Conservation (phyloP, 2,888 invertebrate genomes). For the Drosophila mettleri region DNA sequence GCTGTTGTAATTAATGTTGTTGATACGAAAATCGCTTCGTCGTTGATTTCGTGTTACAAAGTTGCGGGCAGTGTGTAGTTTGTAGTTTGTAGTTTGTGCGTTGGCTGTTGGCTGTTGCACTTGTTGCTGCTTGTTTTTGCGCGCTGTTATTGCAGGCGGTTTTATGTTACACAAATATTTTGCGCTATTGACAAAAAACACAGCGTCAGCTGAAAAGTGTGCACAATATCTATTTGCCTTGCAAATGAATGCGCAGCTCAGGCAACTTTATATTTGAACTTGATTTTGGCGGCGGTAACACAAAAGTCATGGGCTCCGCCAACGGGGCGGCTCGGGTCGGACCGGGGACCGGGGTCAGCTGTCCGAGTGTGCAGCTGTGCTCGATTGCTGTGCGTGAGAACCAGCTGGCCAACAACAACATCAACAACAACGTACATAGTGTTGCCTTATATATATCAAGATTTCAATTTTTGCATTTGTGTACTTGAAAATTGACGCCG, state of each 20-base stretch:
- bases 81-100: too few relatives aligned
- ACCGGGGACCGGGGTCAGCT: slow-evolving; percentile 63
- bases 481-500: slow-evolving; percentile 78
- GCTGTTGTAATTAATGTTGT: slow-evolving; percentile 79
- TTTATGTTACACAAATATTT: slow-evolving; percentile 77
- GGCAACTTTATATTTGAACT: slow-evolving; percentile 75
- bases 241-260: slow-evolving; percentile 65
- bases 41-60: slow-evolving; percentile 67
- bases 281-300: slow-evolving; percentile 72
- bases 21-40: slow-evolving; percentile 62
- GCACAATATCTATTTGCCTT: slow-evolving; percentile 68
- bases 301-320: slow-evolving; percentile 62
- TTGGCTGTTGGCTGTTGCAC: slow-evolving; percentile 67
- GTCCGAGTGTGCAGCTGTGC: slow-evolving; percentile 72
- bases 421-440: slow-evolving; percentile 21
- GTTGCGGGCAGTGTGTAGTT: slow-evolving; percentile 50
- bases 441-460: slow-evolving; percentile 76
- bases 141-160: slow-evolving; percentile 71
- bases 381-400: slow-evolving; percentile 78
- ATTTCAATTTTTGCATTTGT: slow-evolving; percentile 78
- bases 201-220: slow-evolving; percentile 42
- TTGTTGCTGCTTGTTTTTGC: slow-evolving; percentile 45
- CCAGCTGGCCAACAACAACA: slow-evolving; percentile 53
- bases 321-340: slow-evolving; percentile 41
- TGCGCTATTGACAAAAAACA: slow-evolving; percentile 61